Percentiles rank a stretch among this genome's conserved stretches.
phyloP scores from a whole-genome alignment of 1,140 invertebrate species.

The Anastrepha ludens region DNA sequence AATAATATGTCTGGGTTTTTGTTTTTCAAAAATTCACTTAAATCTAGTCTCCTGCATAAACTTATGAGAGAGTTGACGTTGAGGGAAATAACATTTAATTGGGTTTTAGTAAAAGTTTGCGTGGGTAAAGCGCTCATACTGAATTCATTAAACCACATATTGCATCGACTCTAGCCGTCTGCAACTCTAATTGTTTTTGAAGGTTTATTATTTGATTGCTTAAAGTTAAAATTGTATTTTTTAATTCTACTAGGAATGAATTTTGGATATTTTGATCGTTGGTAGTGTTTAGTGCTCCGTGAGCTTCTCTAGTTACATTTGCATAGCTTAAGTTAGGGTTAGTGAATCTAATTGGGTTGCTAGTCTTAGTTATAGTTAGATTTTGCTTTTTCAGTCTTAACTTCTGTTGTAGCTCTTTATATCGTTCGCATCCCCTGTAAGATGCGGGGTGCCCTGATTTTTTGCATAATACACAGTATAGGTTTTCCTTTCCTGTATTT shows the following conservation, averaged over 20 bases:
- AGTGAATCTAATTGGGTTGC: neutral
- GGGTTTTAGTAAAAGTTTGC: neutral
- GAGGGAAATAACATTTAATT: no score
- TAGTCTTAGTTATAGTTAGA: neutral
- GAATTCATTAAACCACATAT: neutral
- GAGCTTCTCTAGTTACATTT: neutral
- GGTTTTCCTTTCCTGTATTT: neutral
- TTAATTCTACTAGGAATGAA: conserved; percentile 20
- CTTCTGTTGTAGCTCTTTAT: conserved; percentile 26
- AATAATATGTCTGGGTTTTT: conserved; percentile 17
- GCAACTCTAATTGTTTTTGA: conserved; percentile 40
- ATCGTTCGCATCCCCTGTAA: conserved; percentile 40
- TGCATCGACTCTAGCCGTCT: conserved; percentile 41
- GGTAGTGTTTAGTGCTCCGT: neutral
- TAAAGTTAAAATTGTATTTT: neutral
- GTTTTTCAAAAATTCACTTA: conserved; percentile 1
- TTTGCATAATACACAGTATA: conserved; percentile 47
- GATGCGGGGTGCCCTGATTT: conserved; percentile 40
- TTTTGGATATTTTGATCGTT: conserved; percentile 29
- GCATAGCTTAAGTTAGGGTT: conserved; percentile 37
- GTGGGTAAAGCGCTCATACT: neutral
- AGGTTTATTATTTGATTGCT: conserved; percentile 32
- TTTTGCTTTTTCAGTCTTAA: conserved; percentile 20
- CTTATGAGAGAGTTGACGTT: conserved; percentile 40
- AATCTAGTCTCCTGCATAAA: conserved; percentile 13